Conservation (phyloP, 1,140 invertebrate species). For the Acromyrmex charruanus region DNA sequence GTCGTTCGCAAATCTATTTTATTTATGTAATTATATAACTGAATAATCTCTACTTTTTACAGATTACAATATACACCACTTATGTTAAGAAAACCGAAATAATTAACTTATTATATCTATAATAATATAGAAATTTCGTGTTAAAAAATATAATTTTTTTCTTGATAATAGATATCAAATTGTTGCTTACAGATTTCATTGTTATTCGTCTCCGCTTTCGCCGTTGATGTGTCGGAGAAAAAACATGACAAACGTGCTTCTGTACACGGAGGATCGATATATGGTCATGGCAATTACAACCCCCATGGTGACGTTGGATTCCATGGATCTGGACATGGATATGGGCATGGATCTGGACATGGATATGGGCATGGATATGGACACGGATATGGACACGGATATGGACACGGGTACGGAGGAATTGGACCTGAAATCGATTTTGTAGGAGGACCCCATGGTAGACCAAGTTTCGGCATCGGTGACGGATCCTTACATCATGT, state of each 20-base stretch:
- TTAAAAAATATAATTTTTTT: not conserved
- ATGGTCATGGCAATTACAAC: not conserved
- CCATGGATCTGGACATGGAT: slow-evolving; percentile 18
- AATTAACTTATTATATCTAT: not conserved
- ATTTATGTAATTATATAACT: not conserved
- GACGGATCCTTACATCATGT: not conserved
- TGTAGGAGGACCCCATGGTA: not conserved
- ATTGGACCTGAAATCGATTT: not conserved
- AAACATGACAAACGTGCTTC: slow-evolving; percentile 73
- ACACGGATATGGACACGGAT: not conserved
- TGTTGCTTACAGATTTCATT: slow-evolving; percentile 52
- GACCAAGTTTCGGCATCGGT: not conserved
- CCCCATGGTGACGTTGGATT: not conserved
- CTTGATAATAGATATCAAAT: not conserved
- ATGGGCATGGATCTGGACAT: slow-evolving; percentile 24
- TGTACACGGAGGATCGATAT: slow-evolving; percentile 56
- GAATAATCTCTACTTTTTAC: not conserved
- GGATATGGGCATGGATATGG: slow-evolving; percentile 15
- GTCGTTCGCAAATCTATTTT: not conserved
- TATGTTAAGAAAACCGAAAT: not conserved
- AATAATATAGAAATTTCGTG: not conserved
- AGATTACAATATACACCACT: not conserved
- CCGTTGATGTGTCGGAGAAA: slow-evolving; percentile 58
- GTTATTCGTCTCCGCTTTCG: slow-evolving; percentile 36
- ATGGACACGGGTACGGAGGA: slow-evolving; percentile 13